phyloP scores from a whole-genome alignment of 2,113 vertebrate genomes.

The Xenopus borealis region DNA sequence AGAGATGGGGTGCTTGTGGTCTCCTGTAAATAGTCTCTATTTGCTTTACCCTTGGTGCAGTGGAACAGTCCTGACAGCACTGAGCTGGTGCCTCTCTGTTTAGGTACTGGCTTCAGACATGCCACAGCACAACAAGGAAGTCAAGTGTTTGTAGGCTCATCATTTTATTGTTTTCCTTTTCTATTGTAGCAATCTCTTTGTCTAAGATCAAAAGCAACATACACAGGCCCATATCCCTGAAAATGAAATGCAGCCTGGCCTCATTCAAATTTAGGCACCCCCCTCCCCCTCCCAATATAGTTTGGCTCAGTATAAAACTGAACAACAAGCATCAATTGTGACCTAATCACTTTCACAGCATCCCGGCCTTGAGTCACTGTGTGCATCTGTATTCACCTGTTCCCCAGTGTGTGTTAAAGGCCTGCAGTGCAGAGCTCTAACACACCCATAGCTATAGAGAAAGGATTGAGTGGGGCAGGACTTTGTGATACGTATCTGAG shows the following conservation, averaged over 20 bases:
- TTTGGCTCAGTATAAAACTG: too few relatives aligned
- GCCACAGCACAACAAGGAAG: too few relatives aligned
- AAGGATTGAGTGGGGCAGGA: background rate
- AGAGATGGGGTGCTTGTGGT: background rate
- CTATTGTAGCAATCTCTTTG: background rate
- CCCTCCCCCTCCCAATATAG: too few relatives aligned
- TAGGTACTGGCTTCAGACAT: background rate
- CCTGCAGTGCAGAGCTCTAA: constrained; percentile 20
- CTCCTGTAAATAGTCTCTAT: background rate
- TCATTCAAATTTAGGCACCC: too few relatives aligned
- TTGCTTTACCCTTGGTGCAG: background rate
- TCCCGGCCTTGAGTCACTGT: too few relatives aligned
- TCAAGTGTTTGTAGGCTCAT: too few relatives aligned
- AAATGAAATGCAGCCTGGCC: too few relatives aligned
- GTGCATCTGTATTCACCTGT: background rate
- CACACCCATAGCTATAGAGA: constrained; percentile 1
- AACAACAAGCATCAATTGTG: too few relatives aligned
- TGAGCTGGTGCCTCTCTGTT: background rate
- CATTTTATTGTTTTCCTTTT: too few relatives aligned
- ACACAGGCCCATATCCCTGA: too few relatives aligned
- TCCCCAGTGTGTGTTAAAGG: background rate
- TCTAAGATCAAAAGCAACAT: too few relatives aligned
- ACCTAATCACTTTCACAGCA: too few relatives aligned
- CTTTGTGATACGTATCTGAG: background rate
- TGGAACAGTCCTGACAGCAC: background rate